phyloP scores from a whole-genome alignment of 1,140 invertebrate species.

The Nasonia vitripennis region DNA sequence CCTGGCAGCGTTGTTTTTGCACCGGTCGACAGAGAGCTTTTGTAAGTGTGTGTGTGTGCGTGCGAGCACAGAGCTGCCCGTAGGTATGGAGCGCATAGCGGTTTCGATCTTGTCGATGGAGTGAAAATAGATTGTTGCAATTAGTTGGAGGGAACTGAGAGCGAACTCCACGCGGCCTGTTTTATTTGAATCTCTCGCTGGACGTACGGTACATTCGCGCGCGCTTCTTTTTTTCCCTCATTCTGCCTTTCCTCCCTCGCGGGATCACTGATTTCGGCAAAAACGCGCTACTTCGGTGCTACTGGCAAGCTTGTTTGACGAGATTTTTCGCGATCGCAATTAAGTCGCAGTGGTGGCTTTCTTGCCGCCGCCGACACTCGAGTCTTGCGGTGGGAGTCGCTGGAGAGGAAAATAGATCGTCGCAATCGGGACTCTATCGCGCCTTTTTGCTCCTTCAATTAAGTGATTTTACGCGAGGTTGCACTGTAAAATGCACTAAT shows the following conservation, averaged over 20 bases:
- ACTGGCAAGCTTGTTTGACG: not conserved
- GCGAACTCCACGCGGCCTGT: not conserved
- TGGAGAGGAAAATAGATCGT: slow-evolving; percentile 37
- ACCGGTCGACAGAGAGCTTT: not conserved
- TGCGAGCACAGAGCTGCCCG: not conserved
- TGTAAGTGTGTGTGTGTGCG: not conserved
- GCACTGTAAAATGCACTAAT: not conserved
- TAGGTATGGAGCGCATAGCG: slow-evolving; percentile 21
- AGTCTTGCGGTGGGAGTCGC: not conserved
- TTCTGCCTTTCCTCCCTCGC: too few relatives aligned
- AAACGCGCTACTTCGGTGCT: not conserved
- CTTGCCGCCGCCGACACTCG: not conserved
- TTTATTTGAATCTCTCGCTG: not conserved
- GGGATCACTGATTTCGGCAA: not conserved
- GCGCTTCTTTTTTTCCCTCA: too few relatives aligned
- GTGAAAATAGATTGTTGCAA: slow-evolving; percentile 46
- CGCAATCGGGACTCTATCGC: slow-evolving; percentile 31
- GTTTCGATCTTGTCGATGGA: slow-evolving; percentile 23
- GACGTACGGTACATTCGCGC: not conserved
- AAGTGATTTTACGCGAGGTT: slow-evolving; percentile 30
- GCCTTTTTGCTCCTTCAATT: slow-evolving; percentile 33
- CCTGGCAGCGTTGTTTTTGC: not conserved
- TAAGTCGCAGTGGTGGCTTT: slow-evolving; percentile 15
- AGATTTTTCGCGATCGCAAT: slow-evolving; percentile 36
- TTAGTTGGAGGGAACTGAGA: not conserved